Evolutionary conservation across 2,113 vertebrate species (phyloP), one percentile per base, ranked within the genome.

Genomic region (Onychostruthus taczanowskii): DNA sequence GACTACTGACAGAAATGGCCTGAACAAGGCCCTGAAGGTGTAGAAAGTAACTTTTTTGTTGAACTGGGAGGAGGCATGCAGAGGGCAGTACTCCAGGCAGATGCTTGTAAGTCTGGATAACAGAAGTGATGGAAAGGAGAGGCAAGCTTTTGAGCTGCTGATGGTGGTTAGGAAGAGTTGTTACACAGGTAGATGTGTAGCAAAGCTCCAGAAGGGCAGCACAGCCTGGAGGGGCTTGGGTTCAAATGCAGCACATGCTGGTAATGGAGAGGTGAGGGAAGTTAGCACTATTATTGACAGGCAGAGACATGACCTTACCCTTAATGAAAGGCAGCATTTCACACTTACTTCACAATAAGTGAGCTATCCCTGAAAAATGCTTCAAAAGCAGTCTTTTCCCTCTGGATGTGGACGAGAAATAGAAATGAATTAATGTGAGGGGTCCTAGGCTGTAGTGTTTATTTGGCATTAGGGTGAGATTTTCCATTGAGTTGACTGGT

Each of bases 111-210:
- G 26, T 27, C 59, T 77, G 30, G 24, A 18, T 58, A 33, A 26
- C 6, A 72, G 28, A 49, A 8, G 5, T 27, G 13, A 39, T 13
- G 31, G 39, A 59, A 82, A 30, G 37, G 70, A 69, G 17, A 67
- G 30, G 17, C 4, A 66, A 56, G 33, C 20, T 59, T 68, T 58
- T 59, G 64, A 63, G 55, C 43, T 77, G 33, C 8, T 74, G 35
- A 7, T 30, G 20, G 14, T 53, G 19, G 8, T 68, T 59, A 43
- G 23, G 21, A 64, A 39, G 41, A 47, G 10, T 16, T 74, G 26
- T 74, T 77, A 18, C 44, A 20, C 4, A 13, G 31, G 20, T 22
- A 47, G 24, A 28, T 0, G 1, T 0, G 0, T 58, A 59, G 47
- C 28, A 68, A 28, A 62, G 8, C 33, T 68, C 83, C 44, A 74